Percentiles rank a stretch among this genome's conserved stretches.
These are phyloP conservation scores for Peucedramus taeniatus DNA, from an alignment of 2,113 vertebrate species.

Conservation along the genomic window DNA sequence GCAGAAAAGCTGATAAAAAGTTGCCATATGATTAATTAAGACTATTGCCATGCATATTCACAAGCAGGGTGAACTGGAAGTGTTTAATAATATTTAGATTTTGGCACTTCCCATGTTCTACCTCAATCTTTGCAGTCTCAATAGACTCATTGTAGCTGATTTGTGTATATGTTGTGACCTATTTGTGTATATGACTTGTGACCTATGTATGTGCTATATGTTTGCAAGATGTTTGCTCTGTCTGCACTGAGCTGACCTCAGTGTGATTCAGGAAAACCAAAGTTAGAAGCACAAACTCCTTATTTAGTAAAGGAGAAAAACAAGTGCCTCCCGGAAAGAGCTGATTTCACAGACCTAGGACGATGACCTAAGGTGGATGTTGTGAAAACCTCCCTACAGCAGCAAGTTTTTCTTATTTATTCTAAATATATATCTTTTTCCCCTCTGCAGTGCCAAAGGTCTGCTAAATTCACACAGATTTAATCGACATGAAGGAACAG, in stretches of 20 bases:
- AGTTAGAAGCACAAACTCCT: constrained; percentile 20
- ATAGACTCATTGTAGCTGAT: not conserved
- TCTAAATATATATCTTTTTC: not conserved
- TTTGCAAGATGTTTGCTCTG: not conserved
- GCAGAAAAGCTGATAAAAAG: not conserved
- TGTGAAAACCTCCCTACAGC: constrained; percentile 4
- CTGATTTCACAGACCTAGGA: not conserved
- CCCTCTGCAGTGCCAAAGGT: not conserved
- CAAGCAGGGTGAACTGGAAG: not conserved
- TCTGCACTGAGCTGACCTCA: not conserved
- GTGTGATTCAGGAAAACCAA: not conserved
- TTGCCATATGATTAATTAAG: not conserved
- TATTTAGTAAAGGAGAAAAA: constrained; percentile 46
- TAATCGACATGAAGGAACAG: not conserved
- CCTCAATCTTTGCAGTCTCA: not conserved
- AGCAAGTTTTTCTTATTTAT: constrained; percentile 11
- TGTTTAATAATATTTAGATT: not conserved
- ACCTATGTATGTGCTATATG: not conserved
- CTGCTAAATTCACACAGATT: constrained; percentile 2
- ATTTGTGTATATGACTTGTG: not conserved
- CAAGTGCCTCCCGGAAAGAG: not conserved
- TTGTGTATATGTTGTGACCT: not conserved
- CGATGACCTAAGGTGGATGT: constrained; percentile 15
- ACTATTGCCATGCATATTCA: not conserved
- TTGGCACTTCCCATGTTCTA: not conserved